Evolutionary conservation across 2,113 vertebrate species (phyloP), one percentile per base, ranked within the genome.

Genomic region (Elephas maximus): DNA sequence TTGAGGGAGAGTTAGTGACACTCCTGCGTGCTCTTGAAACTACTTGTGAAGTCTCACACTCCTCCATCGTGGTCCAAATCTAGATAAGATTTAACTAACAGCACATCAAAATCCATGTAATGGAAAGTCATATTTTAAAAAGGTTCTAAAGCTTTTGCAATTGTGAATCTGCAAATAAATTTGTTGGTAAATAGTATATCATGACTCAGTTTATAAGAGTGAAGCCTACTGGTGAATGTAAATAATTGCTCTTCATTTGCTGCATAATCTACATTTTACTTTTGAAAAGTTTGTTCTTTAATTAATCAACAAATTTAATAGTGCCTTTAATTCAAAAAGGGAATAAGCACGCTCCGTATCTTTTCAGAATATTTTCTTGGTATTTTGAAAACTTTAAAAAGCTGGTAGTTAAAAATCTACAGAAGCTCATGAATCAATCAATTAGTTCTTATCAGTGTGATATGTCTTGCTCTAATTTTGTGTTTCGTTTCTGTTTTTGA

Each of bases 311-410:
- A 33, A 81, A 44, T 67, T 48, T 88, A 65, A 51, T 67, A 85
- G 6, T 92, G 23, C 33, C 57, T 88, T 71, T 95, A 91, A 91
- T 82, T 95, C 8, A 65, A 48, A 89, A 88, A 51, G 80, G 48
- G 44, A 92, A 81, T 33, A 81, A 76, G 74, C 18, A 44, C 63
- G 37, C 28, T 74, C 15, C 26, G 76, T 85, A 74, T 92, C 48
- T 95, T 78, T 77, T 60, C 44, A 91, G 45, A 88, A 90, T 83
- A 81, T 79, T 73, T 92, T 94, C 24, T 41, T 92, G 17, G 4
- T 85, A 76, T 60, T 89, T 91, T 94, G 65, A 57, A 77, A 95
- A 93, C 69, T 79, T 97, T 96, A 69, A 96, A 83, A 97, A 73
- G 3, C 6, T 9, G 15, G 20, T 77, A 85, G n/a, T 95, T 92